Conservation (phyloP, 53 echinoderm and acorn worm genomes). For the Apostichopus leukothele region DNA sequence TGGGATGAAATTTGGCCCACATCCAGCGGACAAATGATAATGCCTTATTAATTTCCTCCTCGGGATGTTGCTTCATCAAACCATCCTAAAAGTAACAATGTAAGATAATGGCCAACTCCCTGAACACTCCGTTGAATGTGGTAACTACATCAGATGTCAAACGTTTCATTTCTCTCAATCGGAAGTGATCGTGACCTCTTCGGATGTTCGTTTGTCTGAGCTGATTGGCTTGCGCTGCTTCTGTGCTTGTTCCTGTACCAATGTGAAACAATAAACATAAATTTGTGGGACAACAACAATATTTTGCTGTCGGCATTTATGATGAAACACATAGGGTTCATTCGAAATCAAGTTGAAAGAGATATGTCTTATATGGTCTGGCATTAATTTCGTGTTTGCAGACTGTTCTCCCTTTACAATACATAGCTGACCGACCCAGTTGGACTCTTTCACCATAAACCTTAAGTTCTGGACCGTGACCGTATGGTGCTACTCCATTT, state of each 20-base stretch:
- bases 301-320: no score
- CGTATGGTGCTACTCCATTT: no score
- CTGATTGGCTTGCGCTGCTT: conserved; percentile 19
- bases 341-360: no score
- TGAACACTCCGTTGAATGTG: conserved; percentile 29
- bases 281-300: conserved; percentile 13
- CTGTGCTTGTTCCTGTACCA: conserved; percentile 1
- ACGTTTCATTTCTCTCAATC: conserved; percentile 26
- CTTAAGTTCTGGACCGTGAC: no score
- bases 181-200: conserved; percentile 47
- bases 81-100: conserved; percentile 34
- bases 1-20: conserved; percentile 30
- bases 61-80: neutral
- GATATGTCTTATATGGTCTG: no score
- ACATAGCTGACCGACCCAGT: no score
- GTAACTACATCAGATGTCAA: conserved; percentile 9
- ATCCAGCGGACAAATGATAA: conserved; percentile 28
- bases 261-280: conserved; percentile 24
- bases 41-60: neutral
- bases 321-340: no score
- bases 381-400: no score
- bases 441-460: no score
- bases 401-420: no score
- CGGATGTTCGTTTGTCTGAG: conserved; percentile 47
- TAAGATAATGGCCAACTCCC: conserved; percentile 31